Evolutionary conservation across 1,140 invertebrate genomes (phyloP).

Genomic region (Bilobella aurantiaca): DNA sequence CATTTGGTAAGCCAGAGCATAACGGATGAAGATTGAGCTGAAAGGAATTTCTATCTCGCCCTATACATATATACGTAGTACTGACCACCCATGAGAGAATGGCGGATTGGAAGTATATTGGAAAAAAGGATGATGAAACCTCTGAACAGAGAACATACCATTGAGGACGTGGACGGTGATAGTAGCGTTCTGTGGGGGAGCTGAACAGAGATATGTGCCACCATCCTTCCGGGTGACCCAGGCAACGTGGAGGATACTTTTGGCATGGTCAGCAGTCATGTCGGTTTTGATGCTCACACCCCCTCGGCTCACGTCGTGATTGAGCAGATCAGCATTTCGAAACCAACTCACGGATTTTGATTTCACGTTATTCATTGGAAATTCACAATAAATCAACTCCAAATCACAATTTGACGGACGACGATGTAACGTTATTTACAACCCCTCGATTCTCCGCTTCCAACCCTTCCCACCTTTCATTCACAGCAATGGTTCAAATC

Average conservation of each 20-base stretch:
- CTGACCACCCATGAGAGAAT: too few species aligned
- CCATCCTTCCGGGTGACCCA: slow-evolving; percentile 61
- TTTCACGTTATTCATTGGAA: slow-evolving; percentile 32
- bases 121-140: too few species aligned
- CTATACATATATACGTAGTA: too few species aligned
- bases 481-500: too few species aligned
- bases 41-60: too few species aligned
- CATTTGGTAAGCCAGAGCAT: too few species aligned
- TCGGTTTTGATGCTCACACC: slow-evolving; percentile 59
- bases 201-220: slow-evolving; percentile 41
- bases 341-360: slow-evolving; percentile 31
- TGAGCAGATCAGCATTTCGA: slow-evolving; percentile 31
- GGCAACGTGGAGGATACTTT: slow-evolving; percentile 61
- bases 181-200: slow-evolving; percentile 43
- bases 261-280: slow-evolving; percentile 59
- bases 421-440: background rate
- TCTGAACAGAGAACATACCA: too few species aligned
- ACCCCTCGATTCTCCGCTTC: too few species aligned
- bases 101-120: too few species aligned
- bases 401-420: background rate
- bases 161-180: slow-evolving; percentile 62
- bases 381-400: background rate
- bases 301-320: slow-evolving; percentile 31
- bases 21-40: too few species aligned
- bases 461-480: too few species aligned